These are phyloP conservation scores for Ammodytes marinus DNA, from an alignment of 2,113 vertebrate genomes.

Conservation along the genomic window DNA sequence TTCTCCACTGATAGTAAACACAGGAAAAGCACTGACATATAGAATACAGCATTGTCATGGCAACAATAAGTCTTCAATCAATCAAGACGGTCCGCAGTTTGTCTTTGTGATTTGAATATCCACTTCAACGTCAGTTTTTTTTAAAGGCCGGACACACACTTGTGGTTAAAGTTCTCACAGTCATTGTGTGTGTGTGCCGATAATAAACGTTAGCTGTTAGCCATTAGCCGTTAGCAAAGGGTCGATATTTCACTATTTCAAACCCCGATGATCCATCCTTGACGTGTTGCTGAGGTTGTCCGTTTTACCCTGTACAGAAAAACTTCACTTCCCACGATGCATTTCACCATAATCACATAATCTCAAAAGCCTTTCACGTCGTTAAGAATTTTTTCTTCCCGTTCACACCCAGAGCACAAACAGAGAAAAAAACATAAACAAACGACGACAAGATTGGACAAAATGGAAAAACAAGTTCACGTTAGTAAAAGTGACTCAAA, in stretches of 20 bases:
- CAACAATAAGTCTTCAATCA: not conserved
- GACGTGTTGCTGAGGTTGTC: constrained; percentile 17
- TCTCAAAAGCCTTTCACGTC: not conserved
- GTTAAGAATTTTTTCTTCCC: not conserved
- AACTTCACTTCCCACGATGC: constrained; percentile 19
- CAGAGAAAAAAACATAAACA: constrained; percentile 6
- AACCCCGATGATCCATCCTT: not conserved
- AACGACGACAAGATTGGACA: not conserved
- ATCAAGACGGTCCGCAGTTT: too few relatives aligned
- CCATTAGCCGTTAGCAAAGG: too few relatives aligned
- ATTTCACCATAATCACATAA: constrained; percentile 5
- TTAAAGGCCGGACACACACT: not conserved
- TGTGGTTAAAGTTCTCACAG: constrained; percentile 2
- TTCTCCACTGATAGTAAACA: constrained; percentile 41
- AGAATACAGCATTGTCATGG: constrained; percentile 17
- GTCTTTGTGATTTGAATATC: too few relatives aligned
- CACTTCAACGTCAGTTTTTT: not conserved
- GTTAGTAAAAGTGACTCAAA: constrained; percentile 2
- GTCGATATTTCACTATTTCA: not conserved
- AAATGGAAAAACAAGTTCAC: not conserved
- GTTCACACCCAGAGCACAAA: constrained; percentile 22
- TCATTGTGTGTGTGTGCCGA: constrained; percentile 2
- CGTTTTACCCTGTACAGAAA: constrained; percentile 63
- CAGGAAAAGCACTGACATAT: not conserved
- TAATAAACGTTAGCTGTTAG: too few relatives aligned